These are phyloP conservation scores for Autographa gamma DNA, from an alignment of 2,888 invertebrate genomes.

Conservation along the genomic window DNA sequence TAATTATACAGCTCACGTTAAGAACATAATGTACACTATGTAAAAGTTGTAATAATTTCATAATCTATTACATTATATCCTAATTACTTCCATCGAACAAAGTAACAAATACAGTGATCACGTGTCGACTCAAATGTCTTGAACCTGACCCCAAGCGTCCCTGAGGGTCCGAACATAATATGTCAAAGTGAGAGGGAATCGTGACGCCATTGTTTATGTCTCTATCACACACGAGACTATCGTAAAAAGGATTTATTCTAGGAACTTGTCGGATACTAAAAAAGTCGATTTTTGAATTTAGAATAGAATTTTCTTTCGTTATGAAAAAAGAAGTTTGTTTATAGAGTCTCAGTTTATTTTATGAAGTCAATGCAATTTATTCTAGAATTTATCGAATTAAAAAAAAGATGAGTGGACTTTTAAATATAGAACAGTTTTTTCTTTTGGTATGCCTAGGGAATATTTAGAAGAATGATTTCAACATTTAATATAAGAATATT, in stretches of 20 bases:
- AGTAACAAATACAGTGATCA: constrained; percentile 18
- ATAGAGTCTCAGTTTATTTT: no score
- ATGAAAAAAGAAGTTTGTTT: no score
- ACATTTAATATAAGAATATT: neutral
- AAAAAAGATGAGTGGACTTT: neutral
- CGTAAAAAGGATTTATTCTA: neutral
- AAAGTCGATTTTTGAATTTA: neutral
- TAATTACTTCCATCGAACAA: neutral
- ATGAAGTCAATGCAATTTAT: no score
- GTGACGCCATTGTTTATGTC: constrained; percentile 36
- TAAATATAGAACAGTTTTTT: neutral
- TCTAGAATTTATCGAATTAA: neutral
- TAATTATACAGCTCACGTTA: no score
- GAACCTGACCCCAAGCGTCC: constrained; percentile 36
- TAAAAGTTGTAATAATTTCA: constrained; percentile 2
- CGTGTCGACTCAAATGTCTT: constrained; percentile 38
- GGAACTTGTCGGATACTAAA: neutral
- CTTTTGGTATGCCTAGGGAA: neutral
- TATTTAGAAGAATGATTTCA: neutral
- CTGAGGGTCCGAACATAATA: constrained; percentile 39
- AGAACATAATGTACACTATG: no score
- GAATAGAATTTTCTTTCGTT: neutral
- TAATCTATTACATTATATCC: neutral
- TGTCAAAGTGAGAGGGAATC: constrained; percentile 26
- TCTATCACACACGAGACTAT: neutral